These are phyloP conservation scores for Drosophila greeni DNA, from an alignment of 2,888 invertebrate genomes.

Conservation along the genomic window DNA sequence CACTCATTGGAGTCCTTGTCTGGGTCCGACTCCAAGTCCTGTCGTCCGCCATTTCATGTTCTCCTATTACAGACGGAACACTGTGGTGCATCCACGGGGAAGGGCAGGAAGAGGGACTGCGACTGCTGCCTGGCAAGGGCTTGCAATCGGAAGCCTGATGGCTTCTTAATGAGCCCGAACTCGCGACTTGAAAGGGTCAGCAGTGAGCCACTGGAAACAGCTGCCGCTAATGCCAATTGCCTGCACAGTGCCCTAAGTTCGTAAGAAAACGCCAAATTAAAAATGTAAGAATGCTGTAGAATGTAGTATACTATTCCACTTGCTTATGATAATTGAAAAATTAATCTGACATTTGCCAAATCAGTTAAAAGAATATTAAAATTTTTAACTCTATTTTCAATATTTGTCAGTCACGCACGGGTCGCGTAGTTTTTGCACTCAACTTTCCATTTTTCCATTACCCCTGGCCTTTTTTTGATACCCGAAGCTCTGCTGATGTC, in stretches of 20 bases:
- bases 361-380: too few species aligned
- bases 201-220: conserved; percentile 18
- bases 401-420: conserved; percentile 39
- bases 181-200: conserved; percentile 39
- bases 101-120: not conserved
- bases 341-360: too few species aligned
- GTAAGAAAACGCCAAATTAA: not conserved
- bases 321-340: not conserved
- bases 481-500: conserved; percentile 19
- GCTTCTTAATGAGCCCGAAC: conserved; percentile 65
- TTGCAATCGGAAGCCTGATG: conserved; percentile 50
- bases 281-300: too few species aligned
- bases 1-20: conserved; percentile 17
- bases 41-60: conserved; percentile 13
- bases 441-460: conserved; percentile 8
- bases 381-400: conserved; percentile 30
- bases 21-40: not conserved
- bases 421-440: conserved; percentile 20
- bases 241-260: conserved; percentile 18
- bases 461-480: not conserved
- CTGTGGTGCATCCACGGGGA: not conserved
- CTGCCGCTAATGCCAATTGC: conserved; percentile 35
- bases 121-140: conserved; percentile 34
- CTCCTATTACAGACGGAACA: conserved; percentile 16
- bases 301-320: not conserved